Conservation (phyloP, 2,113 vertebrate species). For the Daboia siamensis region DNA sequence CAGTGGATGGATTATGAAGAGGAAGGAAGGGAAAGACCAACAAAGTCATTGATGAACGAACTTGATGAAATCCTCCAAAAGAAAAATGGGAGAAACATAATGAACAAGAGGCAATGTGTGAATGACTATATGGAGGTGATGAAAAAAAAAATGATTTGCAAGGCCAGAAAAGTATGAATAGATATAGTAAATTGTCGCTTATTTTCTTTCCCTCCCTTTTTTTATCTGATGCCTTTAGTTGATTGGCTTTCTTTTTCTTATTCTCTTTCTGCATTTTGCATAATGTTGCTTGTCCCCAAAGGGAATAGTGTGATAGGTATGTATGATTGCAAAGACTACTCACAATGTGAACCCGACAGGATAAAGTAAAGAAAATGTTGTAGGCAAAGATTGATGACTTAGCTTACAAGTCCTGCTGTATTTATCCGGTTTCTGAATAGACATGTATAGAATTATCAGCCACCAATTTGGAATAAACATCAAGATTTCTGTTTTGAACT, state of each 20-base stretch:
- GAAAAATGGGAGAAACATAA: background rate
- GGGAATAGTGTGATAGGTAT: background rate
- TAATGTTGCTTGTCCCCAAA: background rate
- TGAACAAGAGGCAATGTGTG: background rate
- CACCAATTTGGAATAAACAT: too few relatives aligned
- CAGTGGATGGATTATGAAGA: background rate
- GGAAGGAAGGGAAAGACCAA: background rate
- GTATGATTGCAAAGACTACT: constrained; percentile 45
- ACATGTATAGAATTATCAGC: background rate
- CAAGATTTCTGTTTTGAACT: too few relatives aligned
- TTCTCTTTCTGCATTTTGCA: background rate
- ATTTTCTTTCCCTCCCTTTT: background rate
- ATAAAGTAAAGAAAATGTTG: constrained; percentile 50
- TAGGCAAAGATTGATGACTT: constrained; percentile 40
- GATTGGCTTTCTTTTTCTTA: background rate
- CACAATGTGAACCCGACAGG: background rate
- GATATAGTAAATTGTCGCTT: background rate
- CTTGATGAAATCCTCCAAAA: background rate
- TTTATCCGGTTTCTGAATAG: background rate
- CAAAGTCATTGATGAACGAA: background rate
- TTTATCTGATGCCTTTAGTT: background rate
- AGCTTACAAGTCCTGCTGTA: background rate
- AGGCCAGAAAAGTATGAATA: background rate
- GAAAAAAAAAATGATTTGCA: background rate
- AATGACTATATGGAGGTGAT: background rate